Conservation (phyloP, 2,797 vertebrate species). For the Stomatorhinus walkeri region DNA sequence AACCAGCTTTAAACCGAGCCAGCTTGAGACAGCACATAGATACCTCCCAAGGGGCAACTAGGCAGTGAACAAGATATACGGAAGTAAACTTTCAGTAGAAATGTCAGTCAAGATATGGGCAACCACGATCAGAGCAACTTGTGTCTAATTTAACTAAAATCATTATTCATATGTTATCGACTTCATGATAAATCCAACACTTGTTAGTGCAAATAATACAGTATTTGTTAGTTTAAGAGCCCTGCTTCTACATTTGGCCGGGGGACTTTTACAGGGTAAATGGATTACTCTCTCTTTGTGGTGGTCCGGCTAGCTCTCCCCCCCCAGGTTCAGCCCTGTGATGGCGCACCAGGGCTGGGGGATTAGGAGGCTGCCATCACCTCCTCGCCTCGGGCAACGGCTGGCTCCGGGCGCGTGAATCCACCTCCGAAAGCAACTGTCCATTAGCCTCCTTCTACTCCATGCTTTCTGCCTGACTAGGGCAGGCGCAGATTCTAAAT, state of each 20-base stretch:
- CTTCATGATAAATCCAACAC: neutral
- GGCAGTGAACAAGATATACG: neutral
- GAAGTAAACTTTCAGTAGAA: neutral
- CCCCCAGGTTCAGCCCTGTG: neutral
- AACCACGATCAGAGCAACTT: neutral
- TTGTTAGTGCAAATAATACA: neutral
- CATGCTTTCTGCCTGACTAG: neutral
- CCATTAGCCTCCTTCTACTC: neutral
- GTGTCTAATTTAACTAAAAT: neutral
- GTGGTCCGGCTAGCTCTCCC: neutral
- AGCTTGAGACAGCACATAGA: neutral
- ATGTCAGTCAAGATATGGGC: neutral
- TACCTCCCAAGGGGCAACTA: neutral
- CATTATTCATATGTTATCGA: neutral
- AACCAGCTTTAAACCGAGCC: neutral
- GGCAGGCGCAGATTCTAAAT: neutral
- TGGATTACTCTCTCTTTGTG: conserved; percentile 4
- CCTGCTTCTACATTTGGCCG: neutral
- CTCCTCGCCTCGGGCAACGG: neutral
- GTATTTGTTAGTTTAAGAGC: neutral
- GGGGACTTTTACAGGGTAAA: neutral
- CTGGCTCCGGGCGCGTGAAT: neutral
- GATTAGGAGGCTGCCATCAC: neutral
- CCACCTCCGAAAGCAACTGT: neutral
- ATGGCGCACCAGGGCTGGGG: neutral